Percentiles rank a stretch among this genome's conserved stretches.
These are phyloP conservation scores for Caenorhabditis becei DNA, from an alignment of 2,888 invertebrate genomes.

Conservation along the genomic window DNA sequence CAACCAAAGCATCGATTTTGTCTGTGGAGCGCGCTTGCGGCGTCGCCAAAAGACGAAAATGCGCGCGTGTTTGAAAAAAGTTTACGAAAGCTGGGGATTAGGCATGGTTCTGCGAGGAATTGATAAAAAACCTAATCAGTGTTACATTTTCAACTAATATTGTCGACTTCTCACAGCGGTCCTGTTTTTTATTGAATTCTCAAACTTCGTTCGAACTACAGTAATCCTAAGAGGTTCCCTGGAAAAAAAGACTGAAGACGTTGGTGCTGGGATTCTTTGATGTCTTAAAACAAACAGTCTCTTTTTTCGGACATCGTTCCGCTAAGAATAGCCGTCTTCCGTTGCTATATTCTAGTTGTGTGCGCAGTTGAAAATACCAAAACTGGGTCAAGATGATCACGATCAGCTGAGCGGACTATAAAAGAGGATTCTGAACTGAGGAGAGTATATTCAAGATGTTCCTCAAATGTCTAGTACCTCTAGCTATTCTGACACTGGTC, in stretches of 20 bases:
- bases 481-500: slow-evolving; percentile 5
- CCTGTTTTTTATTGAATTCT: too few relatives aligned
- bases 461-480: slow-evolving; percentile 13
- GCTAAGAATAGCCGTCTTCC: slow-evolving; percentile 39
- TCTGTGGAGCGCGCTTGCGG: slow-evolving; percentile 47
- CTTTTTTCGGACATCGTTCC: slow-evolving; percentile 49
- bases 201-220: too few relatives aligned
- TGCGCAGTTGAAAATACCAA: slow-evolving; percentile 3
- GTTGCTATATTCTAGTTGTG: slow-evolving; percentile 48
- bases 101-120: too few relatives aligned
- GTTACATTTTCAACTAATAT: too few relatives aligned
- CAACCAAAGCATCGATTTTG: slow-evolving; percentile 54
- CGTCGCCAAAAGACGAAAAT: background rate
- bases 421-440: slow-evolving; percentile 10
- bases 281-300: slow-evolving; percentile 31
- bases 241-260: background rate
- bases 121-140: too few relatives aligned
- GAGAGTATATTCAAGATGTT: slow-evolving; percentile 20
- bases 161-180: too few relatives aligned
- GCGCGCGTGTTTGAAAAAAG: background rate
- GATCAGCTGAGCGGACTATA: slow-evolving; percentile 43
- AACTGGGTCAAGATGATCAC: slow-evolving; percentile 62
- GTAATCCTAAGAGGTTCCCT: too few relatives aligned
- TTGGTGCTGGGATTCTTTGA: background rate
- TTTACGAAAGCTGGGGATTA: background rate